Evolutionary conservation across 2,888 invertebrate genomes (phyloP).

Genomic region (Machimus atricapillus): DNA sequence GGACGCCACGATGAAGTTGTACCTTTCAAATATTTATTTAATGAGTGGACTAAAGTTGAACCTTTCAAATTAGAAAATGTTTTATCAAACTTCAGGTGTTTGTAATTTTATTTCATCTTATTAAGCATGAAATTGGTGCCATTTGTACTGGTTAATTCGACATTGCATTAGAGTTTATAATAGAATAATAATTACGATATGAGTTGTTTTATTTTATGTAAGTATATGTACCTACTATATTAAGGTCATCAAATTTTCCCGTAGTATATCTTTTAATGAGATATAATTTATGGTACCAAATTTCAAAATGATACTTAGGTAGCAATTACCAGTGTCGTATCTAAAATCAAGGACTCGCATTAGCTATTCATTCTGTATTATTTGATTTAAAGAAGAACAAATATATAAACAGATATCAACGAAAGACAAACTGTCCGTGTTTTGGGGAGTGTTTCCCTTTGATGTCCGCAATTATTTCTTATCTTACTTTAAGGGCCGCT

Average conservation of each 20-base stretch:
- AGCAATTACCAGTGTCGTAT: not conserved
- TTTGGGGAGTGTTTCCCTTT: not conserved
- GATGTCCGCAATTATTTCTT: conserved; percentile 18
- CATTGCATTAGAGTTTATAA: too few relatives aligned
- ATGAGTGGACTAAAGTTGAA: too few relatives aligned
- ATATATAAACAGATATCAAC: not conserved
- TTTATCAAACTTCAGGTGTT: too few relatives aligned
- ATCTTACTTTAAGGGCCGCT: not conserved
- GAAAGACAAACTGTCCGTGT: not conserved
- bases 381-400: not conserved
- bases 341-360: not conserved
- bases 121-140: too few relatives aligned
- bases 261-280: not conserved
- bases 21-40: too few relatives aligned
- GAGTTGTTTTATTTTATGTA: too few relatives aligned
- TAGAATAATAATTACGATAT: too few relatives aligned
- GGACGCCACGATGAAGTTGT: too few relatives aligned
- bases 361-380: not conserved
- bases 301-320: not conserved
- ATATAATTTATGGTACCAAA: not conserved
- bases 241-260: not conserved
- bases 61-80: too few relatives aligned
- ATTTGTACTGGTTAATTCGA: too few relatives aligned
- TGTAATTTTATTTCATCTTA: too few relatives aligned
- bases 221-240: too few relatives aligned